Conservation (phyloP, 2,797 vertebrate species). For the Pygocentrus nattereri region DNA sequence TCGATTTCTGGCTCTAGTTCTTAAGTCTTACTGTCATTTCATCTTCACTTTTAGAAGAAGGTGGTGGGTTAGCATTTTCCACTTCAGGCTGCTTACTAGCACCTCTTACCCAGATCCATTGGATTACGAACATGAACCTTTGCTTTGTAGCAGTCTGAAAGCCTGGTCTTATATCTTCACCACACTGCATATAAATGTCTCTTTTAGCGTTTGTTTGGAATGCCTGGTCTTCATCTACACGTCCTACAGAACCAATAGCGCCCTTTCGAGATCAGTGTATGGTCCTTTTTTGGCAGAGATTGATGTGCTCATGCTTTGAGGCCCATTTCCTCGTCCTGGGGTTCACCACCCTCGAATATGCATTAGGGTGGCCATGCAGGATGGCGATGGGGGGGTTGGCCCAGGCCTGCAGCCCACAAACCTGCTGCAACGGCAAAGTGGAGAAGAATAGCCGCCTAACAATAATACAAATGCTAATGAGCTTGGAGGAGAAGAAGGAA, state of each 20-base stretch:
- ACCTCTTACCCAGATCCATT: neutral
- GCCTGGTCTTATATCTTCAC: constrained; percentile 8
- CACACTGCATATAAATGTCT: constrained; percentile 7
- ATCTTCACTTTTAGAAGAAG: neutral
- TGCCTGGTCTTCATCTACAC: constrained; percentile 18
- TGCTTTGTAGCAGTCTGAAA: neutral
- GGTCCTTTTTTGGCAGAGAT: constrained; percentile 65
- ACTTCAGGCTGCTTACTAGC: neutral
- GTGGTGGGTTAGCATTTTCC: neutral
- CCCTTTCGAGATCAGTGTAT: constrained; percentile 53
- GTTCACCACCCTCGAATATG: constrained; percentile 69
- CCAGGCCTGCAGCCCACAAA: constrained; percentile 70
- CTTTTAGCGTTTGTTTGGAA: constrained; percentile 22
- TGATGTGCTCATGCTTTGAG: constrained; percentile 67
- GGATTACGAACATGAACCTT: neutral
- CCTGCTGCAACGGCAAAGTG: constrained; percentile 79
- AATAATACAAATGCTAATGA: constrained; percentile 83
- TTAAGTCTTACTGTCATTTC: neutral
- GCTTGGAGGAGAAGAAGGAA: constrained; percentile 54
- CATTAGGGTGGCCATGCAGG: constrained; percentile 65
- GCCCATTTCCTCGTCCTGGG: constrained; percentile 63
- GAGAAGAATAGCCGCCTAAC: constrained; percentile 72
- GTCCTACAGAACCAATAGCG: constrained; percentile 22
- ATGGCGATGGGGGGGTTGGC: constrained; percentile 78
- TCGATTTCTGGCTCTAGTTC: neutral